phyloP scores from a whole-genome alignment of 2,888 invertebrate genomes.

The Clivina fossor region DNA sequence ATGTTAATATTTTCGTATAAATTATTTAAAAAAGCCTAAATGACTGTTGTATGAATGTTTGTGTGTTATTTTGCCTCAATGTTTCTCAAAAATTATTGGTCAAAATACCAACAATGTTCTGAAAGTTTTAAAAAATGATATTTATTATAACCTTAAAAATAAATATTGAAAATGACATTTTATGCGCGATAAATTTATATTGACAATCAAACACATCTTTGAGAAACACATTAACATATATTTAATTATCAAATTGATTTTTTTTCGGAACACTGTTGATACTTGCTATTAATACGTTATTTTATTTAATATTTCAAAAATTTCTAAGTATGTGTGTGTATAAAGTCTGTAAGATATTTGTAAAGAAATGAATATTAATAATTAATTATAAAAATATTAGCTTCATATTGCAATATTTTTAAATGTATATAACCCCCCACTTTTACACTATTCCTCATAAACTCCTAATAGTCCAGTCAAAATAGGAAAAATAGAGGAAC shows the following conservation, averaged over 20 bases:
- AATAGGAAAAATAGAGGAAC: too few relatives aligned
- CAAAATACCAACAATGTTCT: background rate
- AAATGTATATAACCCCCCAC: too few relatives aligned
- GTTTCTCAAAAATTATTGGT: slow-evolving; percentile 20
- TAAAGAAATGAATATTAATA: slow-evolving; percentile 45
- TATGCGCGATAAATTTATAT: slow-evolving; percentile 12
- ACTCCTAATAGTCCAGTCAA: too few relatives aligned
- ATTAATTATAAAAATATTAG: slow-evolving; percentile 30
- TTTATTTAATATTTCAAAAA: slow-evolving; percentile 45
- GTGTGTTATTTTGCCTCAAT: slow-evolving; percentile 25
- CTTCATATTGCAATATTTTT: too few relatives aligned
- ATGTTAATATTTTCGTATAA: background rate
- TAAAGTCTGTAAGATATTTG: slow-evolving; percentile 55
- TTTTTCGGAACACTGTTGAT: too few relatives aligned
- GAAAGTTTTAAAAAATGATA: background rate
- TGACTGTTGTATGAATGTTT: slow-evolving; percentile 27
- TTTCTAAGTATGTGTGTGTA: slow-evolving; percentile 51
- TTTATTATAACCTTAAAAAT: slow-evolving; percentile 7
- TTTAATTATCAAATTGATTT: background rate
- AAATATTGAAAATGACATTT: slow-evolving; percentile 9
- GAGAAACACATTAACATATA: slow-evolving; percentile 1
- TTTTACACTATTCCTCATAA: too few relatives aligned
- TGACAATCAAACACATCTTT: slow-evolving; percentile 15
- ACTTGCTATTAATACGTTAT: too few relatives aligned
- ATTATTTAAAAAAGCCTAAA: slow-evolving; percentile 19